Conservation (phyloP, 2,113 vertebrate species). For the Poecilia latipinna region DNA sequence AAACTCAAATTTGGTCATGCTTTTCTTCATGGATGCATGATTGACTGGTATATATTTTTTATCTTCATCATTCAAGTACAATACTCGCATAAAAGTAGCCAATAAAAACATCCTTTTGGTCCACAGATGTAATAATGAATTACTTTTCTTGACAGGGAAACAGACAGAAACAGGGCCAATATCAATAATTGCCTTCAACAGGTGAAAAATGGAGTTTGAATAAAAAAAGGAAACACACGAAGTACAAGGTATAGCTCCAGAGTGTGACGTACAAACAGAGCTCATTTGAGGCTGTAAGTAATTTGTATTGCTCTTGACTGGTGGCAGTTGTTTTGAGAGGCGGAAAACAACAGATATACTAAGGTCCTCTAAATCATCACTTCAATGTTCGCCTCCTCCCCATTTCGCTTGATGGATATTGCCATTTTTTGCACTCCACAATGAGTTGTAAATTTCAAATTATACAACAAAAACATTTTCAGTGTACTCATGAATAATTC, state of each 20-base stretch:
- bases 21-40: constrained; percentile 21
- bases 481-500: neutral
- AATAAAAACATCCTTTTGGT: constrained; percentile 17
- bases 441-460: neutral
- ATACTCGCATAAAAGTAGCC: constrained; percentile 31
- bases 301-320: constrained; percentile 75
- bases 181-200: constrained; percentile 75
- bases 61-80: constrained; percentile 28
- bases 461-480: neutral
- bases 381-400: constrained; percentile 31
- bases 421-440: constrained; percentile 36
- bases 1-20: constrained; percentile 9
- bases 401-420: constrained; percentile 12
- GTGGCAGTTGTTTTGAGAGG: constrained; percentile 63
- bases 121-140: constrained; percentile 58
- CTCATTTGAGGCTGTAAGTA: constrained; percentile 72
- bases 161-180: constrained; percentile 48
- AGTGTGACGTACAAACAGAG: constrained; percentile 63
- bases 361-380: constrained; percentile 69
- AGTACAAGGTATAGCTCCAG: constrained; percentile 63
- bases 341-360: constrained; percentile 56
- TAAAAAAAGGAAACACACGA: constrained; percentile 22
- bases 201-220: constrained; percentile 60
- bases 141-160: constrained; percentile 48
- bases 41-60: constrained; percentile 33